Percentiles rank a stretch among this genome's conserved stretches.
Conservation (phyloP, 2,888 invertebrate species). For the Lasioglossum marginatum region DNA sequence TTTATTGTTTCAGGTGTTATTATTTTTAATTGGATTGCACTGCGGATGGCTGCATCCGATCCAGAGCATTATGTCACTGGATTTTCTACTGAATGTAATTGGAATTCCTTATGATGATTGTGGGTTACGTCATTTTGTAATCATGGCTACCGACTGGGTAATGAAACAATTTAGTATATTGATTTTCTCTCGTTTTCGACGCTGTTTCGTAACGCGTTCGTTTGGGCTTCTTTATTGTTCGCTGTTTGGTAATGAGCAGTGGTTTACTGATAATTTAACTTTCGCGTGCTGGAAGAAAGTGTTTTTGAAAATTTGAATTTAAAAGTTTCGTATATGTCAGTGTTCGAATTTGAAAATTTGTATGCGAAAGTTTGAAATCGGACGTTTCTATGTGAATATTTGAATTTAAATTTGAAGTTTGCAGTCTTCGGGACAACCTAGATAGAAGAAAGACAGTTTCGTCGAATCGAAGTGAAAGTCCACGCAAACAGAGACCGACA, state of each 20-base stretch:
- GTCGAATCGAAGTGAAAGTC: constrained; percentile 7
- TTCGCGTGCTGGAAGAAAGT: background rate
- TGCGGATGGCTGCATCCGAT: background rate
- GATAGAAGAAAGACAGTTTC: background rate
- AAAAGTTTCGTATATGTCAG: background rate
- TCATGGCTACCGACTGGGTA: background rate
- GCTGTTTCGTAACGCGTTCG: background rate
- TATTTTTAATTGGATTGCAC: background rate
- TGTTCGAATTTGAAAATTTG: background rate
- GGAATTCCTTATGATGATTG: background rate
- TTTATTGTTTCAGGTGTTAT: background rate
- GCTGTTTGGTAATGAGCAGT: background rate
- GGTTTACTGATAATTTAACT: background rate
- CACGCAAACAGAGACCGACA: background rate
- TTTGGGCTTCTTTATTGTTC: background rate
- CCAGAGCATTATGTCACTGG: background rate
- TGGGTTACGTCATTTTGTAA: background rate
- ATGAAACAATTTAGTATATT: background rate
- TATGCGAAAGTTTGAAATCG: background rate
- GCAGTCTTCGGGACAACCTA: background rate
- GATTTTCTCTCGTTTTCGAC: background rate
- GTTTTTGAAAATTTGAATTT: background rate
- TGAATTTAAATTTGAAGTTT: background rate
- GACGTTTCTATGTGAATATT: background rate
- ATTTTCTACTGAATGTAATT: background rate